A percentile compares a stretch with the other conserved stretches of the same genome.
phyloP scores from a whole-genome alignment of 2,888 invertebrate species.

The Hirudinaria manillensis region DNA sequence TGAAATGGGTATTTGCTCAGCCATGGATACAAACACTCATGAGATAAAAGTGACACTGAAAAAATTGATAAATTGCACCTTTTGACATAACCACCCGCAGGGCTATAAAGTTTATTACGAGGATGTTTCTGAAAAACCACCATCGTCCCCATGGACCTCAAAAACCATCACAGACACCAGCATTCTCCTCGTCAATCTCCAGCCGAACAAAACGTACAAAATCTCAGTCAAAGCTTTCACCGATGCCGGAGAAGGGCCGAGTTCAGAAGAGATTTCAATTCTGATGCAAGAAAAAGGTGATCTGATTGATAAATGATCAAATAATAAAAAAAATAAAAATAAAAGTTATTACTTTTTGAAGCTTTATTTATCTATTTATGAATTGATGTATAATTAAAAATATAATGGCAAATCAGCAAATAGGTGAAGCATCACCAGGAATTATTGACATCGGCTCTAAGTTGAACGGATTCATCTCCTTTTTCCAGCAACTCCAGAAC shows the following conservation, averaged over 20 bases:
- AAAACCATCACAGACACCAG: conserved; percentile 82
- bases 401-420: too few relatives aligned
- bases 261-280: conserved; percentile 60
- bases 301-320: background rate
- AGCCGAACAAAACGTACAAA: conserved; percentile 85
- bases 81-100: conserved; percentile 60
- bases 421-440: too few relatives aligned
- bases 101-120: conserved; percentile 96
- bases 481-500: background rate
- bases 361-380: too few relatives aligned
- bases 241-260: conserved; percentile 86
- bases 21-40: too few relatives aligned
- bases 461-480: background rate
- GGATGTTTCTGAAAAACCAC: conserved; percentile 74
- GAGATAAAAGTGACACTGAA: too few relatives aligned
- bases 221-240: conserved; percentile 72
- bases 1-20: too few relatives aligned
- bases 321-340: too few relatives aligned
- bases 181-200: conserved; percentile 77
- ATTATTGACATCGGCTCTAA: too few relatives aligned
- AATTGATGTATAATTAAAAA: too few relatives aligned
- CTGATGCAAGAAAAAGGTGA: conserved; percentile 17
- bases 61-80: too few relatives aligned
- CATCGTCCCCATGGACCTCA: conserved; percentile 84
- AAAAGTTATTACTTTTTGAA: too few relatives aligned